A percentile compares a stretch with the other conserved stretches of the same genome.
Conservation (phyloP, 2,113 vertebrate species). For the Chlorodrepanis virens region DNA sequence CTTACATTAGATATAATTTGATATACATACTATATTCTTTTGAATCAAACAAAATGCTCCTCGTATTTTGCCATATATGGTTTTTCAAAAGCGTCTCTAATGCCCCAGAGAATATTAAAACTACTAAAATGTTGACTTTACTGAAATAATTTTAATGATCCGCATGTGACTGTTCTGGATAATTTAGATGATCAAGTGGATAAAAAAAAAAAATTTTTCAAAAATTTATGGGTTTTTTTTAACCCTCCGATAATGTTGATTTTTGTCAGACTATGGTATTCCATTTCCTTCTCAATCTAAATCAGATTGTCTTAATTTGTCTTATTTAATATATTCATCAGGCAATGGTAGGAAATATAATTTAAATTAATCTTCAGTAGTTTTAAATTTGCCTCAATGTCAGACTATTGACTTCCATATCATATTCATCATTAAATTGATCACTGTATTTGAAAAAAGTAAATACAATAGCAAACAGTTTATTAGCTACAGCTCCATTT, state of each 20-base stretch:
- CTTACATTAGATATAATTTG: neutral
- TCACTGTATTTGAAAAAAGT: conserved; percentile 28
- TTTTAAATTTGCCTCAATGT: neutral
- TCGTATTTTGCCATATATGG: neutral
- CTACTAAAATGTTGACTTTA: neutral
- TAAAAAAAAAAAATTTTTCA: neutral
- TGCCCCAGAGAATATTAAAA: neutral
- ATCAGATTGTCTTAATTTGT: neutral
- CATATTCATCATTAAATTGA: neutral
- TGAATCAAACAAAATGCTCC: neutral
- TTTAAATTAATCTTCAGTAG: neutral
- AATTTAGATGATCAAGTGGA: neutral
- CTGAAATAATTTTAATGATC: neutral
- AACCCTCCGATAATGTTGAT: neutral
- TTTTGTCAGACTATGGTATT: neutral
- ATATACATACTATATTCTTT: neutral
- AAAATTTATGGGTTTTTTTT: neutral
- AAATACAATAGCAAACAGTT: conserved; percentile 16
- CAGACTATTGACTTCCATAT: neutral
- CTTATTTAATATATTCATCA: neutral
- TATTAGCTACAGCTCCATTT: neutral
- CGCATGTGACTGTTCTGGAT: neutral
- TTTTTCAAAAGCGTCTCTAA: neutral
- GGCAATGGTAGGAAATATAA: neutral
- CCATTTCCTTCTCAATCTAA: neutral